These are phyloP conservation scores for Prinia subflava DNA, from an alignment of 2,113 vertebrate species.

Conservation along the genomic window DNA sequence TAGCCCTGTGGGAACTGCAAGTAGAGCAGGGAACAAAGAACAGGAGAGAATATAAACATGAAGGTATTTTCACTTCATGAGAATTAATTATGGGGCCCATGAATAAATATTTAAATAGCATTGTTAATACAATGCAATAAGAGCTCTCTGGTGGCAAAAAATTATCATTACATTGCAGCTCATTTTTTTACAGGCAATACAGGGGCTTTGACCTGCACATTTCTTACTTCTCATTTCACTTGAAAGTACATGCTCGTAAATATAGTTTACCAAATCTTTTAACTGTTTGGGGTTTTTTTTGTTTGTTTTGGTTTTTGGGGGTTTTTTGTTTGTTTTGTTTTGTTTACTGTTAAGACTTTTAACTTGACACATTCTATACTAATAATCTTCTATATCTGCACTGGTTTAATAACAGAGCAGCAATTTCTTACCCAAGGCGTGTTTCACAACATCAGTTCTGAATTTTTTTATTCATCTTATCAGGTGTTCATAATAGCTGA, in stretches of 20 bases:
- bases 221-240: not conserved
- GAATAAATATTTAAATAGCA: constrained; percentile 42
- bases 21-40: not conserved
- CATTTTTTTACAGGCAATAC: not conserved
- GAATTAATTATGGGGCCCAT: not conserved
- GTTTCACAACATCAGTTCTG: not conserved
- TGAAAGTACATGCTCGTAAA: not conserved
- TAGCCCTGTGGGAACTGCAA: not conserved
- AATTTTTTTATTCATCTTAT: not conserved
- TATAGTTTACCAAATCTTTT: not conserved
- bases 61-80: not conserved
- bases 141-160: constrained; percentile 58
- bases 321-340: fast-evolving
- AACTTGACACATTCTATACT: not conserved
- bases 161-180: constrained; percentile 27
- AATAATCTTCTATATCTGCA: not conserved
- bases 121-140: constrained; percentile 9
- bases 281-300: not conserved
- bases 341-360: not conserved
- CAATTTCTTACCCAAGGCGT: not conserved
- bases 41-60: not conserved
- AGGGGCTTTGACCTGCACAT: not conserved
- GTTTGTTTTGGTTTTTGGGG: fast-evolving
- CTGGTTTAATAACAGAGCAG: not conserved
- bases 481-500: not conserved